Percentiles rank a stretch among this genome's conserved stretches.
These are phyloP conservation scores for Philaethria dido DNA, from an alignment of 2,888 invertebrate species.

Conservation along the genomic window DNA sequence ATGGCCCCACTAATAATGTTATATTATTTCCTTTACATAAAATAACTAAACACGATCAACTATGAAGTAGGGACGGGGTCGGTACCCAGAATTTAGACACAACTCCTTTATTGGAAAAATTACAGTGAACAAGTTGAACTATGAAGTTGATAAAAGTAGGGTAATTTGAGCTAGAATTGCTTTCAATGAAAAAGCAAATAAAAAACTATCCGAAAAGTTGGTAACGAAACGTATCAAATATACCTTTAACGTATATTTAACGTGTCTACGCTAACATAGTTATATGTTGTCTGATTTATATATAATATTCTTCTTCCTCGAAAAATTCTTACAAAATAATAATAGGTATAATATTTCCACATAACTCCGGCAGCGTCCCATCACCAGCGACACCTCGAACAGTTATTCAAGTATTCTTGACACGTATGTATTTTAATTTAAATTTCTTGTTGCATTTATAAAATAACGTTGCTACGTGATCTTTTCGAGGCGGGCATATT, in stretches of 20 bases:
- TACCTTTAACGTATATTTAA: neutral
- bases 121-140: neutral
- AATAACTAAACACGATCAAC: slow-evolving; percentile 37
- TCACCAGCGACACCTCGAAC: slow-evolving; percentile 9
- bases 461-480: slow-evolving; percentile 23
- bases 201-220: neutral
- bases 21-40: slow-evolving; percentile 41
- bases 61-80: slow-evolving; percentile 9
- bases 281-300: neutral
- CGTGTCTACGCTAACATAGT: neutral
- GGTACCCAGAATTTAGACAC: slow-evolving; percentile 17
- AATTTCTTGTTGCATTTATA: slow-evolving; percentile 30
- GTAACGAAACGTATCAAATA: neutral
- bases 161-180: neutral
- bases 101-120: slow-evolving; percentile 5
- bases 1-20: slow-evolving; percentile 48
- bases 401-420: slow-evolving; percentile 30
- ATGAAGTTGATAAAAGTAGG: neutral
- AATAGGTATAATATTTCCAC: neutral
- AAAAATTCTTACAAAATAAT: neutral
- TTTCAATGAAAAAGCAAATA: no score
- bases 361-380: neutral
- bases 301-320: neutral
- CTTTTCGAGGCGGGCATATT: slow-evolving; percentile 24
- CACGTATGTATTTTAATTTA: slow-evolving; percentile 38